Conservation (phyloP, 2,797 vertebrate species). For the Hapalemur alaotrensis region DNA sequence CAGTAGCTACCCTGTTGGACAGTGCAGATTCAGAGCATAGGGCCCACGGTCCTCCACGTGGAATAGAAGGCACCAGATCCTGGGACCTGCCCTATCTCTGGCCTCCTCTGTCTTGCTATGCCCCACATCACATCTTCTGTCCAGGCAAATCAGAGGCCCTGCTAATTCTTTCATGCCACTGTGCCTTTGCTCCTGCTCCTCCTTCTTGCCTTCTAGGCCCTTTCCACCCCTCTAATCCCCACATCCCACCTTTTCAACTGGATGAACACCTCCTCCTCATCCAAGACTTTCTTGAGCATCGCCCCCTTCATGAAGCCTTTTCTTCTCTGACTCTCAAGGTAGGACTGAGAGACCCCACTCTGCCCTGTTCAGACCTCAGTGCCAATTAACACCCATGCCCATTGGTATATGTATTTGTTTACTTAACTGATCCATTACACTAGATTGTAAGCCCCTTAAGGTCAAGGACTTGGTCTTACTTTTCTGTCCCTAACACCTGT, state of each 20-base stretch:
- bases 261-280: neutral
- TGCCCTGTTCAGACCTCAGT: neutral
- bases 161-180: neutral
- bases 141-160: neutral
- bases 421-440: neutral
- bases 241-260: neutral
- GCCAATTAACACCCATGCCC: neutral
- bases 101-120: neutral
- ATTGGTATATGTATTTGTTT: neutral
- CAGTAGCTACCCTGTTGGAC: neutral
- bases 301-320: neutral
- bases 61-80: neutral
- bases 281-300: neutral
- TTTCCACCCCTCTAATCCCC: neutral
- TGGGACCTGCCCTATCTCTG: neutral
- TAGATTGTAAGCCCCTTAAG: neutral
- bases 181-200: neutral
- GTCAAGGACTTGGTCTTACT: neutral
- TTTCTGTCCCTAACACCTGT: neutral
- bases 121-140: neutral
- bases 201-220: neutral
- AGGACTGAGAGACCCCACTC: neutral
- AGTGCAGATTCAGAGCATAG: neutral
- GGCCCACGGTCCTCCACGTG: accelerated
- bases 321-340: neutral